Evolutionary conservation across 2,888 invertebrate genomes (phyloP), one percentile per base, ranked within the genome.

Genomic region (Sinodicranocentrus sp.): DNA sequence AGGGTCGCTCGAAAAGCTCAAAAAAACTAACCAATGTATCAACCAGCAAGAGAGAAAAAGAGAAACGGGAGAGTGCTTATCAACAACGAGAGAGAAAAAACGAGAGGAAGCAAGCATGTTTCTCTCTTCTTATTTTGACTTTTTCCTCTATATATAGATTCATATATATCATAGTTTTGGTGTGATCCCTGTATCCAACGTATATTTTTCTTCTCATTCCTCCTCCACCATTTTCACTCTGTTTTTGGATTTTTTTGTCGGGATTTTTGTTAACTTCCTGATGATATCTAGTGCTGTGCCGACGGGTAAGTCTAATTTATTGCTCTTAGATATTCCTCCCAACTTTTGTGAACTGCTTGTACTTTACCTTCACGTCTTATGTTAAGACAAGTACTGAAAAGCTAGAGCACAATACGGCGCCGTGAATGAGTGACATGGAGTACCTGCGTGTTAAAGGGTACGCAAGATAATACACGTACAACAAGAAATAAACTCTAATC

Each of bases 211-310:
- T 63, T 63, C 28, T 26, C 26, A 19, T 15, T 48, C 63, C n/a
- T 48, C 13, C 28, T 68, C 28, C 21, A 61, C 28, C 39, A 57
- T 52, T 23, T 48, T 28, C 1, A 52, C 52, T 65, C 63, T 33
- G 21, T 77, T 13, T 6, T 65, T 19, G 65, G 43, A 65, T 65
- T 76, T 67, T n/a, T n/a, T 77, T 70, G 33, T 70, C 72, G 10
- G 79, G 33, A 88, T 88, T 86, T 87, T 87, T 84, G 87, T 87
- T 70, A 88, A 88, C 86, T 88, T 88, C 80, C 79, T 88, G 82
- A 88, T 88, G 88, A 88, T 88, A 85, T 87, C 87, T 65, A 87
- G 86, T 82, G 88, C 88, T 54, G 88, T 88, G 68, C 88, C 88
- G 84, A 86, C 86, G 82, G 88, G 88, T 88, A 86, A 88, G 88